phyloP scores from a whole-genome alignment of 1,140 invertebrate species.

The Lithobius niger region DNA sequence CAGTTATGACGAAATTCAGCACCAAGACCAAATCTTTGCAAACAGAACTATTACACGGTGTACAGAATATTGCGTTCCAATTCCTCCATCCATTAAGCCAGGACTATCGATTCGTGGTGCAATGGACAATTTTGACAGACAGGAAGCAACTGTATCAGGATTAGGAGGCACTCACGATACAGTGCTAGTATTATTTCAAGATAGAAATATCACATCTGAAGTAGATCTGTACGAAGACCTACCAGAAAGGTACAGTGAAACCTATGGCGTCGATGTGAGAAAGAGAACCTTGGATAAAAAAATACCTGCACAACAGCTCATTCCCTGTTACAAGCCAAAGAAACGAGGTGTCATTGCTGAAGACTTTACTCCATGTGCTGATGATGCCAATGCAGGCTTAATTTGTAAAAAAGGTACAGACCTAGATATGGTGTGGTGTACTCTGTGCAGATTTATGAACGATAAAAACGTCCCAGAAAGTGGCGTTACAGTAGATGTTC shows the following conservation, averaged over 20 bases:
- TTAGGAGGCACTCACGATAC: slow-evolving; percentile 8
- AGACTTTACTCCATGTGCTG: neutral
- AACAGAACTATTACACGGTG: too few relatives aligned
- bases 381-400: neutral
- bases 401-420: neutral
- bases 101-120: neutral
- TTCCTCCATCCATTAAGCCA: slow-evolving; percentile 1
- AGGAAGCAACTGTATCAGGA: slow-evolving; percentile 8
- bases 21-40: too few relatives aligned
- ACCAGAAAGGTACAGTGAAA: neutral
- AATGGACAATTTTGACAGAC: slow-evolving; percentile 7
- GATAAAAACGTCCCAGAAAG: too few relatives aligned
- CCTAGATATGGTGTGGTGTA: neutral
- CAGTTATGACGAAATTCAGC: neutral
- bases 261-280: slow-evolving; percentile 1
- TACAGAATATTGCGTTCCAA: slow-evolving; percentile 4
- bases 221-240: neutral
- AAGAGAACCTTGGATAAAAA: too few relatives aligned
- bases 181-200: slow-evolving; percentile 3
- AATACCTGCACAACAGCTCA: slow-evolving; percentile 7
- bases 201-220: neutral
- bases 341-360: neutral
- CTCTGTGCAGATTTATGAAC: slow-evolving; percentile 4
- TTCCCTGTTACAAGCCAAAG: neutral
- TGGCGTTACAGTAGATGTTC: too few relatives aligned